A percentile compares a stretch with the other conserved stretches of the same genome.
phyloP scores from a whole-genome alignment of 2,797 vertebrate genomes.

The Carduelis carduelis region DNA sequence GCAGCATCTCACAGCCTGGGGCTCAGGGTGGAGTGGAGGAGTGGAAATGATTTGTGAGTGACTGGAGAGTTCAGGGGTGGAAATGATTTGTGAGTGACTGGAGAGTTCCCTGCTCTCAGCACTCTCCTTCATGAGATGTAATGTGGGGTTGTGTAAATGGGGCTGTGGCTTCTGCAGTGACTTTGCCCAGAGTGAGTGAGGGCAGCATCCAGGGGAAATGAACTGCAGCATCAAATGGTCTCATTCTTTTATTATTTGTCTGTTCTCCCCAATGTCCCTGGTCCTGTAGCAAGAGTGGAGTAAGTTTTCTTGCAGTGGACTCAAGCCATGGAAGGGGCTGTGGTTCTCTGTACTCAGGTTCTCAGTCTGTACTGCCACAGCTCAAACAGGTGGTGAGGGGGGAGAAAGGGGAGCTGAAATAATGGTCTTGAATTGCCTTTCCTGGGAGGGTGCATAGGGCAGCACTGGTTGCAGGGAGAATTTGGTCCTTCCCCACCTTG shows the following conservation, averaged over 20 bases:
- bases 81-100: not conserved
- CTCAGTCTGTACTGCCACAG: not conserved
- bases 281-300: not conserved
- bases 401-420: not conserved
- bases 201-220: not conserved
- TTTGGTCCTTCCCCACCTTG: not conserved
- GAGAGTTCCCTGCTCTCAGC: not conserved
- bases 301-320: not conserved
- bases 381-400: fast-evolving
- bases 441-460: not conserved
- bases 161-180: fast-evolving
- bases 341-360: not conserved
- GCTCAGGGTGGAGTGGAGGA: fast-evolving
- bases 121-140: not conserved
- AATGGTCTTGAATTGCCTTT: not conserved
- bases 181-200: not conserved
- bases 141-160: not conserved
- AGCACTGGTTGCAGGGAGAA: not conserved
- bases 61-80: not conserved
- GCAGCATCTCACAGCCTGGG: not conserved
- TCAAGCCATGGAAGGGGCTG: not conserved
- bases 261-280: not conserved
- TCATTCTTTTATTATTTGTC: not conserved
- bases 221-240: not conserved
- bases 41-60: not conserved